Base-by-base conservation (phyloP, 2,797 vertebrate species). In the Artibeus jamaicensis region DNA sequence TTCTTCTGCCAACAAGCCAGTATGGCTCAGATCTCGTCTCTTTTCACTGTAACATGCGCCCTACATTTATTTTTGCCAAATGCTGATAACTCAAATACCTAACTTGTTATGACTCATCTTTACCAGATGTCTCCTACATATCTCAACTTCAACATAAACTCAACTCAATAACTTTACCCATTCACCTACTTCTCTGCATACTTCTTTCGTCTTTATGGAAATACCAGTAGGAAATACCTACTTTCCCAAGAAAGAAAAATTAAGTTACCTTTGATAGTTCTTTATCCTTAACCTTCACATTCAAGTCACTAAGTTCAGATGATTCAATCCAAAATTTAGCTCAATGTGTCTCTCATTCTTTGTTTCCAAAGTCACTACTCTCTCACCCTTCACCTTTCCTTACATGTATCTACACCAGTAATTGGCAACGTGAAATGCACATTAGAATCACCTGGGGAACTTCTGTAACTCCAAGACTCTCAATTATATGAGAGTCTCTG, bases 221-320 rank as follows among this genome's bases (percentile, higher is more conserved):
- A 70, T 65, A n/a, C n/a, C n/a, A n/a, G n/a, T n/a, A n/a, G n/a
- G n/a, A n/a, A n/a, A n/a, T 16, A 86, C n/a, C 44, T 71, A 50
- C 9, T 87, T 96, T 84, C 48, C 9, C 71, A 92, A 83, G 48
- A 59, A 71, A 77, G 50, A 88, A 94, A 91, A 81, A 9, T 57
- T 37, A 91, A 57, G 48, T 81, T 70, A 86, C 14, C 24, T 71
- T 83, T 83, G 53, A 67, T 53, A 67, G 14, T 70, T 90, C 44
- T 12, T 95, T 46, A 76, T 89, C 34, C 81, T 94, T 82, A 71
- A 91, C 18, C 39, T 81, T 85, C 39, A 91, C 1, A 79, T 22
- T 62, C 15, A 91, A 73, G 50, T 73, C 59, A 87, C 24, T 18
- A 96, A 62, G 50, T 85, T 95, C 82, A 76, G 48, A n/a, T 79